Evolutionary conservation across 2,113 vertebrate genomes (phyloP).

Genomic region (Lasiurus borealis): DNA sequence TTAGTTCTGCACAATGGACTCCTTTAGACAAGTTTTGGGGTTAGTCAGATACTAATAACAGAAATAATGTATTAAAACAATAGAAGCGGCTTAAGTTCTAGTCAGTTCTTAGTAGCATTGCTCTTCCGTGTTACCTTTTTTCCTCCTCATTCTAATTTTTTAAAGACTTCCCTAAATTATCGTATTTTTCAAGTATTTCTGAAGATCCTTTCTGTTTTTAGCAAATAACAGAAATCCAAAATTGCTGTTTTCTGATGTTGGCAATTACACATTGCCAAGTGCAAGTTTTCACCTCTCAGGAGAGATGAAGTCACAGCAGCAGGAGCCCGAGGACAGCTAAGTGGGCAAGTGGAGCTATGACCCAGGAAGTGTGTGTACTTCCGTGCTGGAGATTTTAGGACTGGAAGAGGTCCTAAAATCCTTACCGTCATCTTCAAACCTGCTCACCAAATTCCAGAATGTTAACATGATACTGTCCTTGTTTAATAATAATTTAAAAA

Average conservation of each 20-base stretch:
- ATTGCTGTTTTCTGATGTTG: not conserved
- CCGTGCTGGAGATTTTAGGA: not conserved
- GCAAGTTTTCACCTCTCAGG: not conserved
- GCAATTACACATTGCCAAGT: not conserved
- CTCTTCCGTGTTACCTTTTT: not conserved
- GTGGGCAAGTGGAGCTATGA: not conserved
- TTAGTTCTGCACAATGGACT: not conserved
- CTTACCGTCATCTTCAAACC: not conserved
- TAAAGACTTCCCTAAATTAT: not conserved
- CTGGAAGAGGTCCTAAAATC: not conserved
- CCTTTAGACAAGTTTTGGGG: not conserved
- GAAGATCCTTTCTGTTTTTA: not conserved
- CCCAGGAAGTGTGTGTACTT: not conserved
- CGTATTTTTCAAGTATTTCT: not conserved
- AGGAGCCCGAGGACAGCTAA: not conserved
- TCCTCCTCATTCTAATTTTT: not conserved
- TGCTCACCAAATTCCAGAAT: not conserved
- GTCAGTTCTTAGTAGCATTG: not conserved
- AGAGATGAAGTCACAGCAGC: not conserved
- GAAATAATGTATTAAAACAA: not conserved
- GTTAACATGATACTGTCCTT: not conserved
- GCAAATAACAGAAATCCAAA: not conserved
- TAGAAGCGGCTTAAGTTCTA: not conserved
- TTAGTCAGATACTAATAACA: not conserved
- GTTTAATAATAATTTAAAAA: not conserved